A percentile compares a stretch with the other conserved stretches of the same genome.
Conservation (phyloP, 2,888 invertebrate genomes). For the Stenodera caucasica region DNA sequence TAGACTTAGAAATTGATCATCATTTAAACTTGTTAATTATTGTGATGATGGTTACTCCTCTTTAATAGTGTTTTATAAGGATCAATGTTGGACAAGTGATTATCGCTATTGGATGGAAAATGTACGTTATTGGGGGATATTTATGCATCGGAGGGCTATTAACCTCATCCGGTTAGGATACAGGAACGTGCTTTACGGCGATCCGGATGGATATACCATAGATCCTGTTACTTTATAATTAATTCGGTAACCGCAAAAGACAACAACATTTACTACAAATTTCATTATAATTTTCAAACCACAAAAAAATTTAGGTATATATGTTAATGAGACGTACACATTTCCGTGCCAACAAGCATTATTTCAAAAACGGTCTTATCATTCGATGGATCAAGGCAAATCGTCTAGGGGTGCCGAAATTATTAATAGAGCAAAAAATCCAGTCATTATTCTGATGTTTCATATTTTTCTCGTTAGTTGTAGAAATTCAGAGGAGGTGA, state of each 20-base stretch:
- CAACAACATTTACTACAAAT: not conserved
- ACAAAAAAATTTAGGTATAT: too few relatives aligned
- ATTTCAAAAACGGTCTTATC: too few relatives aligned
- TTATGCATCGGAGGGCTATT: constrained; percentile 1
- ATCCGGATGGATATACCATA: not conserved
- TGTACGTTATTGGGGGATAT: not conserved
- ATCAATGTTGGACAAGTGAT: not conserved
- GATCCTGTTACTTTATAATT: constrained; percentile 11
- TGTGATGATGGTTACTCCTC: not conserved
- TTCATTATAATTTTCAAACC: constrained; percentile 2
- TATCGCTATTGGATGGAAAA: not conserved
- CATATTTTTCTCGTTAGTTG: too few relatives aligned
- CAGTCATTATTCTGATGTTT: too few relatives aligned
- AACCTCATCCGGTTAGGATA: not conserved
- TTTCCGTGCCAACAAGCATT: constrained; percentile 10
- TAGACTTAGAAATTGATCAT: too few relatives aligned
- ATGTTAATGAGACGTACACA: constrained; percentile 7
- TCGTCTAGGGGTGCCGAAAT: too few relatives aligned
- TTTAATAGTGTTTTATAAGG: not conserved
- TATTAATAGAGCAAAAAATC: too few relatives aligned
- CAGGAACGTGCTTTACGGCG: constrained; percentile 8
- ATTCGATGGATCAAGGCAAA: too few relatives aligned
- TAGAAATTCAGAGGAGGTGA: too few relatives aligned
- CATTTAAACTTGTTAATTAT: too few relatives aligned
- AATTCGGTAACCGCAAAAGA: constrained; percentile 2